Base-by-base conservation (phyloP, 35 echinoderm and acorn worm species). In the Apostichopus japonicus region DNA sequence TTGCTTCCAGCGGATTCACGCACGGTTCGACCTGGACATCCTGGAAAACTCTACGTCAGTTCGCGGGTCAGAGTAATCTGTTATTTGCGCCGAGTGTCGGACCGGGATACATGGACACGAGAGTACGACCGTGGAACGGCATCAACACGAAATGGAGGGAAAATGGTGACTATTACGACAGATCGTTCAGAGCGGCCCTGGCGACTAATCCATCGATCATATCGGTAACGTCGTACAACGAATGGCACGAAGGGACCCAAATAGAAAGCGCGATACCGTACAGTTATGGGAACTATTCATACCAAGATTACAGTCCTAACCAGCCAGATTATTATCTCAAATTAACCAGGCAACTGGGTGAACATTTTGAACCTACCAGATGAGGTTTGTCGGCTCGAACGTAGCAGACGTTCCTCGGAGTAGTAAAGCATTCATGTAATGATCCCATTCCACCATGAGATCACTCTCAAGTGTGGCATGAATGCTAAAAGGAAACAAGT, bases 201-300 rank as follows among this genome's bases (percentile, higher is more conserved):
- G 44, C 90, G 17, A 56, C 92, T 4, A 92, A 90, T 16, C 95
- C 97, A 62, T 54, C 82, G 19, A 92, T 99, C 11, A 93, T 99
- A 17, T 96, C 97, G 10, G 93, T 99, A 24, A 99, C 97, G 3
- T 99, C 97, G 6, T 99, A 95, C 67, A 99, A 99, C 84, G 97
- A 99, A 73, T 99, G 97, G 97, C 97, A 99, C 55, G 97, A 99
- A 51, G 97, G 97, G 3, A 96, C 93, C 8, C 97, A 99, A 77
- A 99, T 99, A 72, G 97, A 99, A 27, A 78, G 63, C 2, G 97
- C 97, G 9, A 83, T 99, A 3, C 97, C 97, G 4, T 95, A 99
- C 67, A 78, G 23, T 6, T 94, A 87, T 17, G 76, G 62, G 6
- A 95, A 92, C 54, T 92, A 92, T 52, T 92, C 92, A 10, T 99